Evolutionary conservation across 2,888 invertebrate genomes (phyloP).

Genomic region (Nebria brevicollis): DNA sequence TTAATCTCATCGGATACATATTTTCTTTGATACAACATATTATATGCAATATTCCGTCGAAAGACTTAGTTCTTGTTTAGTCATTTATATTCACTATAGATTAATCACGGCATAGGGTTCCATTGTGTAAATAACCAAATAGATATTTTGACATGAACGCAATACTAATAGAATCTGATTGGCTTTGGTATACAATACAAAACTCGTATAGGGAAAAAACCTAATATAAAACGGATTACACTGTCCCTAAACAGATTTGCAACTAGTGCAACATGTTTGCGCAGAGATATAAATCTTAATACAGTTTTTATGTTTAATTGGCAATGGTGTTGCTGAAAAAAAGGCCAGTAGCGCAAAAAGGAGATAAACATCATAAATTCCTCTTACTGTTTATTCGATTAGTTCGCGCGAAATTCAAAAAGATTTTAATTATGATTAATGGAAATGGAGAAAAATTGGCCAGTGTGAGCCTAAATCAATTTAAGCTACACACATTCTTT

Average conservation of each 20-base stretch:
- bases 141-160: not conserved
- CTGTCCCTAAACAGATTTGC: not conserved
- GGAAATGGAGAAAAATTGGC: conserved; percentile 37
- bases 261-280: not conserved
- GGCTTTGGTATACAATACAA: not conserved
- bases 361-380: conserved; percentile 39
- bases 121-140: not conserved
- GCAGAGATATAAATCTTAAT: not conserved
- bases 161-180: not conserved
- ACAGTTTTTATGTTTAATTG: not conserved
- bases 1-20: too few species aligned
- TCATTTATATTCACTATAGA: not conserved
- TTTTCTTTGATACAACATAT: not conserved
- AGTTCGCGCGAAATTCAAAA: conserved; percentile 32
- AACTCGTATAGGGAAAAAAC: not conserved
- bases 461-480: conserved; percentile 33
- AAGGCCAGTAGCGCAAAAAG: not conserved
- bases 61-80: too few species aligned
- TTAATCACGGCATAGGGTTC: not conserved
- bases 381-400: conserved; percentile 36
- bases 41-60: not conserved
- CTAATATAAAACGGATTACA: not conserved
- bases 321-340: not conserved
- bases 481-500: conserved; percentile 17
- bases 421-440: conserved; percentile 44